Conservation (phyloP, 2,888 invertebrate species). For the Ophonus ardosiacus region DNA sequence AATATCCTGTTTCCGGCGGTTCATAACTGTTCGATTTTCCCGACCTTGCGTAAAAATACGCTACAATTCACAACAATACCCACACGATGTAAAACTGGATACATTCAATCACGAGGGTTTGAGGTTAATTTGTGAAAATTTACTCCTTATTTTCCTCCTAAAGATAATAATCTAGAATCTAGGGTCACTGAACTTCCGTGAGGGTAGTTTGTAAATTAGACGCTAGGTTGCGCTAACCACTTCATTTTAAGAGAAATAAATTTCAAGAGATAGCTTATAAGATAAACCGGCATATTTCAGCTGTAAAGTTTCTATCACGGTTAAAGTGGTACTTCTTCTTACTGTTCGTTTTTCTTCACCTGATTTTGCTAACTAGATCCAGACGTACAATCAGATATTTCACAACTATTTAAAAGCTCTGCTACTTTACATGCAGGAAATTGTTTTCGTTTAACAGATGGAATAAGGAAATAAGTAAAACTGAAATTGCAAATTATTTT, state of each 20-base stretch:
- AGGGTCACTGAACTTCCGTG: constrained; percentile 19
- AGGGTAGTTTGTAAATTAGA: constrained; percentile 42
- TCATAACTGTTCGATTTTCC: constrained; percentile 50
- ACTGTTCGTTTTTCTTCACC: background rate
- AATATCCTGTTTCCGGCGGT: constrained; percentile 1
- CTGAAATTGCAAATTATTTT: no score
- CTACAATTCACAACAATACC: constrained; percentile 5
- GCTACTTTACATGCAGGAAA: background rate
- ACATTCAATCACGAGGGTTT: constrained; percentile 2
- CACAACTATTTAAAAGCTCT: constrained; percentile 7
- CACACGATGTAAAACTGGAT: constrained; percentile 19
- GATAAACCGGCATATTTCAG: constrained; percentile 30
- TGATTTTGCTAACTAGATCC: constrained; percentile 18
- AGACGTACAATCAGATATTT: background rate
- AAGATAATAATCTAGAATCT: background rate
- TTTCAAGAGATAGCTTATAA: constrained; percentile 1
- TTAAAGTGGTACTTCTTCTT: background rate
- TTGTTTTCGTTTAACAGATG: background rate
- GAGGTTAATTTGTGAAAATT: constrained; percentile 14
- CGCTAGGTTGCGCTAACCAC: constrained; percentile 34
- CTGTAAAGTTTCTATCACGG: constrained; percentile 24
- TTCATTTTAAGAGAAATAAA: constrained; percentile 37
- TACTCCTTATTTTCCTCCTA: background rate
- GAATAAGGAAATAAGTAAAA: no score
- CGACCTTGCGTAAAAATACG: constrained; percentile 43